Percentiles rank a stretch among this genome's conserved stretches.
Evolutionary conservation across 2,797 vertebrate genomes (phyloP).

Genomic region (Sebastes jordani): DNA sequence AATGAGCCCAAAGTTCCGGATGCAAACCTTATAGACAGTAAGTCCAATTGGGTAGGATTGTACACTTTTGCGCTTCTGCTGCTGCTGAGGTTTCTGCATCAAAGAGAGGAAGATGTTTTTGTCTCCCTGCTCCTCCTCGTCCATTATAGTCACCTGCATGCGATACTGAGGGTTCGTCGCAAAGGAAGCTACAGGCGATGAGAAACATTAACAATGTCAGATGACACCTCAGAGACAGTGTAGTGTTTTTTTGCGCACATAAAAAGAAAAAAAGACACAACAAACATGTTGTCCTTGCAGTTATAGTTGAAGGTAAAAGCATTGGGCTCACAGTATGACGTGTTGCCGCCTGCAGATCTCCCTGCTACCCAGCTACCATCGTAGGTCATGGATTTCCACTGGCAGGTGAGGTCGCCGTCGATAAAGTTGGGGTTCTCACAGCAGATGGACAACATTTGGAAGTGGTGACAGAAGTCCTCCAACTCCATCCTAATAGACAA

Average conservation of each 20-base stretch:
- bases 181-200: conserved; percentile 31
- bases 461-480: conserved; percentile 55
- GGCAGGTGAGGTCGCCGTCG: conserved; percentile 46
- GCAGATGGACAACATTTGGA: conserved; percentile 15
- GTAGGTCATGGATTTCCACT: conserved; percentile 59
- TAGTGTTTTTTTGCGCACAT: not conserved
- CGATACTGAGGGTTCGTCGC: conserved; percentile 63
- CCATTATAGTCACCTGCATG: conserved; percentile 33
- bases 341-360: conserved; percentile 28
- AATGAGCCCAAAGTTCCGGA: not conserved
- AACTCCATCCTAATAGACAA: conserved; percentile 50
- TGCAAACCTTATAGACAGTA: conserved; percentile 35
- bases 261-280: not conserved
- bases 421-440: conserved; percentile 69
- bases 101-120: conserved; percentile 62
- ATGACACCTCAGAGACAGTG: not conserved
- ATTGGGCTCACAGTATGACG: conserved; percentile 1
- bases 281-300: not conserved
- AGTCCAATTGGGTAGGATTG: not conserved
- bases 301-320: not conserved
- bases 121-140: conserved; percentile 25
- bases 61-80: not conserved
- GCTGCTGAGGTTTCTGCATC: conserved; percentile 51
- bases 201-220: not conserved
- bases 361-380: conserved; percentile 51